Evolutionary conservation across 2,888 invertebrate genomes (phyloP).

Genomic region (Allophyes oxyacanthae): DNA sequence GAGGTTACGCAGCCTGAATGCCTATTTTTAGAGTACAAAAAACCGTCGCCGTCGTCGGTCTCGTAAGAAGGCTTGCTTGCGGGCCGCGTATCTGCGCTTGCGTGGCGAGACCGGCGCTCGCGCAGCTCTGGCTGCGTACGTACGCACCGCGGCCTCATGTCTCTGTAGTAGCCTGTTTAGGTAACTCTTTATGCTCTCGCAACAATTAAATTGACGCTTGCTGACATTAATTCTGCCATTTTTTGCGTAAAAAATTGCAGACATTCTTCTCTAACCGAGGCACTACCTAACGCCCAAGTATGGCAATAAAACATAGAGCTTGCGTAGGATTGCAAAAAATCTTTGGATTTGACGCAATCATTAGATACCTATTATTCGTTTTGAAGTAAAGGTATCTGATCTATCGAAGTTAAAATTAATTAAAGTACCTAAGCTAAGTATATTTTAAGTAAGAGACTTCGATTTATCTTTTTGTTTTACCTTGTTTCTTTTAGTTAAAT

Average conservation of each 20-base stretch:
- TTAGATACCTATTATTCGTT: no score
- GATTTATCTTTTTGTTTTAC: conserved; percentile 1
- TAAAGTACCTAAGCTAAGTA: no score
- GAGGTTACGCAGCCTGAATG: conserved; percentile 55
- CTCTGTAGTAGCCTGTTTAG: conserved; percentile 13
- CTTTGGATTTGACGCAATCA: conserved; percentile 21
- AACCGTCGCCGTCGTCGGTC: conserved; percentile 30
- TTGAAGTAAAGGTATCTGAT: no score
- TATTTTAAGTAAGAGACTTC: no score
- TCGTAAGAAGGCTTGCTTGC: conserved; percentile 41
- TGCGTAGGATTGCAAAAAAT: conserved; percentile 11
- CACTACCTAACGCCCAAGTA: background rate
- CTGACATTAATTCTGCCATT: conserved; percentile 15
- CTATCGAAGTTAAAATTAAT: no score
- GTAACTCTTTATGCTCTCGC: conserved; percentile 27
- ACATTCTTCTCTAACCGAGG: conserved; percentile 5
- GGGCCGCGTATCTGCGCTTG: conserved; percentile 7
- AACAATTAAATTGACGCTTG: conserved; percentile 29
- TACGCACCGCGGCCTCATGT: conserved; percentile 1
- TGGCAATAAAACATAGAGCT: conserved; percentile 5
- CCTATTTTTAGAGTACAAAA: conserved; percentile 57
- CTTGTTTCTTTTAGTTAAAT: conserved; percentile 27
- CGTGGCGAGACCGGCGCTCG: conserved; percentile 1
- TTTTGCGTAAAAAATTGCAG: conserved; percentile 13
- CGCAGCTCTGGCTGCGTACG: background rate